These are phyloP conservation scores for Phyllostomus hastatus DNA, from an alignment of 2,113 vertebrate species.

Conservation along the genomic window DNA sequence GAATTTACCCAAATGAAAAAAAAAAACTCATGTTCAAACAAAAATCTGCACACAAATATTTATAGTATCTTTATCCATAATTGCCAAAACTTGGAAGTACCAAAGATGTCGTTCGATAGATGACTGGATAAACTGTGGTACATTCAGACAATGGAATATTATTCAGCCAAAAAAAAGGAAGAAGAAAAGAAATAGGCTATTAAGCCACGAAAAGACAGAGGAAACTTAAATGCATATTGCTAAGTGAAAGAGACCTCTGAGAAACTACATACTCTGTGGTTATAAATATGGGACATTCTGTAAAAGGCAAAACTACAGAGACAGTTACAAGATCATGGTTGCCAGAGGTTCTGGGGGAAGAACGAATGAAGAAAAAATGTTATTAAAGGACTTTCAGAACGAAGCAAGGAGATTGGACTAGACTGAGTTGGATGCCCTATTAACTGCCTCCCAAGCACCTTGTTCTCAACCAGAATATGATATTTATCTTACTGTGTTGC, in stretches of 20 bases:
- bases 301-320: no score
- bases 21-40: neutral
- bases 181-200: neutral
- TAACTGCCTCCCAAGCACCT: neutral
- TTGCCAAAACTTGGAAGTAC: neutral
- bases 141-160: no score
- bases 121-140: neutral
- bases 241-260: no score
- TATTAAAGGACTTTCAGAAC: neutral
- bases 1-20: neutral
- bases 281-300: no score
- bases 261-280: no score
- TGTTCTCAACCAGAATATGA: neutral
- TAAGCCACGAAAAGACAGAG: neutral
- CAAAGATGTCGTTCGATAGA: neutral
- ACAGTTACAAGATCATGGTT: neutral
- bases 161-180: neutral
- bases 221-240: no score
- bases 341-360: neutral
- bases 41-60: neutral
- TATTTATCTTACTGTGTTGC: neutral
- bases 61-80: neutral
- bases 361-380: neutral
- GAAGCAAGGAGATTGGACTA: neutral
- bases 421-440: neutral